phyloP scores from a whole-genome alignment of 1,140 invertebrate genomes.

The Charaxes varanes region DNA sequence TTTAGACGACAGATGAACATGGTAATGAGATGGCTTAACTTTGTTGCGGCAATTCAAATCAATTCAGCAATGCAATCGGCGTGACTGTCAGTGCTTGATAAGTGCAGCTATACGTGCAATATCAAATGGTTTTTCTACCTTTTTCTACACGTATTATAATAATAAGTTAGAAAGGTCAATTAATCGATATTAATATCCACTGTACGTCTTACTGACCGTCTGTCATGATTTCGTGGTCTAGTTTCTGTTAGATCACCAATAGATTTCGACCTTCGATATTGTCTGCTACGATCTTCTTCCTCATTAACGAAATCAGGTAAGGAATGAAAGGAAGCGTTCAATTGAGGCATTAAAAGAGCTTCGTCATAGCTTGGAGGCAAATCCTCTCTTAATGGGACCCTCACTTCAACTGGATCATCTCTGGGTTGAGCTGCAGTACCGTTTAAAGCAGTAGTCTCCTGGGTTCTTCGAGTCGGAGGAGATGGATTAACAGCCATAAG shows the following conservation, averaged over 20 bases:
- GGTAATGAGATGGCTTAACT: no score
- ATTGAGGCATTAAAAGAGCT: conserved; percentile 79
- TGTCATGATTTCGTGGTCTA: conserved; percentile 41
- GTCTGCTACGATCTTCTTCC: conserved; percentile 23
- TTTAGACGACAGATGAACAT: no score
- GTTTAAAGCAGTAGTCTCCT: conserved; percentile 68
- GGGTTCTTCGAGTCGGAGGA: conserved; percentile 64
- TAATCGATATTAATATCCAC: conserved; percentile 29
- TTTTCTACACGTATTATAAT: no score
- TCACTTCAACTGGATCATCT: conserved; percentile 61
- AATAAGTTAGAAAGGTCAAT: no score
- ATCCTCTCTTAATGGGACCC: conserved; percentile 75
- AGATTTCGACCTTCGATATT: conserved; percentile 50
- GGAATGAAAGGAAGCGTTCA: conserved; percentile 76
- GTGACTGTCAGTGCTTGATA: no score
- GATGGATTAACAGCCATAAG: conserved; percentile 71
- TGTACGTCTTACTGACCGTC: conserved; percentile 48
- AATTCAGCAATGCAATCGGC: no score
- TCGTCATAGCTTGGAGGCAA: conserved; percentile 82
- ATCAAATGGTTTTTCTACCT: no score
- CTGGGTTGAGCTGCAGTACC: conserved; percentile 65
- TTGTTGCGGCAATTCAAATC: no score
- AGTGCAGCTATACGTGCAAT: no score
- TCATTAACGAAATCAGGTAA: conserved; percentile 71
- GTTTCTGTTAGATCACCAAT: conserved; percentile 55